phyloP scores from a whole-genome alignment of 2,113 vertebrate genomes.

The Gavia stellata region DNA sequence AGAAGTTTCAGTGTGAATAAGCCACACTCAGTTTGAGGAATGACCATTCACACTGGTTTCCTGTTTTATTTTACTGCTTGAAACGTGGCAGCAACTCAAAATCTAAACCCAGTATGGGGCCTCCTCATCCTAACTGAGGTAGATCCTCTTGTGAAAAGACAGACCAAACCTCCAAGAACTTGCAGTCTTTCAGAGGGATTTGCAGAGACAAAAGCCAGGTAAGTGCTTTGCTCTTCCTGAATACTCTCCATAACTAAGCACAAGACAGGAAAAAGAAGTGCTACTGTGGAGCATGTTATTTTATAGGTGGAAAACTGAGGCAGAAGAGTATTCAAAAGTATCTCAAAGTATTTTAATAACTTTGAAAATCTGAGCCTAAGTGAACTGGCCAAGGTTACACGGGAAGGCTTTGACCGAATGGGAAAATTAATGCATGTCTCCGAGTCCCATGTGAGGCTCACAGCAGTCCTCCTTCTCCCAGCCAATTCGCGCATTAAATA shows the following conservation, averaged over 20 bases:
- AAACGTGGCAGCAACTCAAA: background rate
- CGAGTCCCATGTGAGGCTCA: background rate
- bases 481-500: background rate
- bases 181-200: background rate
- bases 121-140: background rate
- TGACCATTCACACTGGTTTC: background rate
- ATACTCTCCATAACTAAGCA: background rate
- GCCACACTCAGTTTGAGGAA: background rate
- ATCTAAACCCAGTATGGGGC: background rate
- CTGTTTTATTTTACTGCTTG: background rate
- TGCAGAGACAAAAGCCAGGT: background rate
- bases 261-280: background rate
- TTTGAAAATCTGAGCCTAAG: background rate
- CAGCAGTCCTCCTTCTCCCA: background rate
- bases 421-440: background rate
- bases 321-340: background rate
- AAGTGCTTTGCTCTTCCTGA: background rate
- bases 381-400: background rate
- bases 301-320: background rate
- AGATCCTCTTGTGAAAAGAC: background rate
- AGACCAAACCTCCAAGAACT: background rate
- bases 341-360: background rate
- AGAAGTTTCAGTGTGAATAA: background rate
- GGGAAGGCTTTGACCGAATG: background rate
- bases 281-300: background rate